Evolutionary conservation across 2,113 vertebrate species (phyloP).

Genomic region (Peucedramus taeniatus): DNA sequence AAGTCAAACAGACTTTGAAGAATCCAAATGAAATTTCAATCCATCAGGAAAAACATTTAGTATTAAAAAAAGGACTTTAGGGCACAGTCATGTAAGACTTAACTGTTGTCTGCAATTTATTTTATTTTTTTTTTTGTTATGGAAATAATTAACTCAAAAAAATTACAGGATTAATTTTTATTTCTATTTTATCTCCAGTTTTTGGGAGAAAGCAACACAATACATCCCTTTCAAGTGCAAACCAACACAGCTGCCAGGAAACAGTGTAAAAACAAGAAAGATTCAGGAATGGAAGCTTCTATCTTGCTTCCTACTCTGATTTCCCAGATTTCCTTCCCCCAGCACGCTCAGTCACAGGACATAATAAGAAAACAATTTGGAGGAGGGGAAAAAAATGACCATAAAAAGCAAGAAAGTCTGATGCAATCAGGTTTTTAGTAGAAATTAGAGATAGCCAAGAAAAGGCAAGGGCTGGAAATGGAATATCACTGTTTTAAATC

Average conservation of each 20-base stretch:
- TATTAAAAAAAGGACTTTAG: not conserved
- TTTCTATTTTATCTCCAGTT: not conserved
- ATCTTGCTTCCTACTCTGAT: constrained; percentile 30
- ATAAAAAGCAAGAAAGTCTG: not conserved
- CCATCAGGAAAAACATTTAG: not conserved
- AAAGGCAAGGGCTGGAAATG: not conserved
- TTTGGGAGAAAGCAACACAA: not conserved
- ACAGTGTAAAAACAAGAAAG: constrained; percentile 14
- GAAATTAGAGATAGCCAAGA: not conserved
- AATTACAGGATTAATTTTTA: not conserved
- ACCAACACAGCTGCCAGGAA: constrained; percentile 19
- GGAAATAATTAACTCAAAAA: not conserved
- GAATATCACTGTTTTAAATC: not conserved
- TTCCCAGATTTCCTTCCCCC: constrained; percentile 53
- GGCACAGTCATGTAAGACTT: not conserved
- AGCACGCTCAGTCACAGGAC: not conserved
- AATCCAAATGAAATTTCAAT: not conserved
- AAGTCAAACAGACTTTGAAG: not conserved
- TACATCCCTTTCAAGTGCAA: constrained; percentile 6
- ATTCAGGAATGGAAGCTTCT: constrained; percentile 25
- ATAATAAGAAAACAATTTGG: not conserved
- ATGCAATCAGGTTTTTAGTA: not conserved
- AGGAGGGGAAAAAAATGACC: not conserved
- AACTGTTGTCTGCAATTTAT: not conserved
- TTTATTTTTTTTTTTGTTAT: not conserved